phyloP scores from a whole-genome alignment of 2,888 invertebrate species.

The Cheiracanthium punctorium region DNA sequence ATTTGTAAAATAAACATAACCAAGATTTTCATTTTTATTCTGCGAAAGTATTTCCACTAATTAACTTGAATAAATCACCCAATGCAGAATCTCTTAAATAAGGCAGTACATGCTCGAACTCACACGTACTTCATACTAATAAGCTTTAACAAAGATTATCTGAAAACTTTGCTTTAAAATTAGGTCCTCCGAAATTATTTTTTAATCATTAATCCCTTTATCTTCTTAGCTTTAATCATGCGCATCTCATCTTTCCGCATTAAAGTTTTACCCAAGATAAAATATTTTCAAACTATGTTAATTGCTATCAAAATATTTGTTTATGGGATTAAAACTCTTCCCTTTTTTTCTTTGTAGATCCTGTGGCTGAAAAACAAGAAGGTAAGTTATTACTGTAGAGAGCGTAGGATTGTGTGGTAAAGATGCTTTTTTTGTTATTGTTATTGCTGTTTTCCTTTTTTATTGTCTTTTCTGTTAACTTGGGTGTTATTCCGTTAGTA shows the following conservation, averaged over 20 bases:
- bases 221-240: background rate
- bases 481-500: too few species aligned
- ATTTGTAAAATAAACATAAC: too few species aligned
- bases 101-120: too few species aligned
- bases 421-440: too few species aligned
- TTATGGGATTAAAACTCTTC: background rate
- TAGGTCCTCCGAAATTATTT: background rate
- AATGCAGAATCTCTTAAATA: too few species aligned
- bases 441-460: too few species aligned
- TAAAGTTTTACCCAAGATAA: constrained; percentile 3
- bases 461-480: too few species aligned
- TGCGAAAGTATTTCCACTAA: too few species aligned
- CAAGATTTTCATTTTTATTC: too few species aligned
- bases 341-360: constrained; percentile 38
- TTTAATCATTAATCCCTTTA: constrained; percentile 3
- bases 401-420: too few species aligned
- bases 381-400: constrained; percentile 44
- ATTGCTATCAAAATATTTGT: constrained; percentile 31
- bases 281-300: background rate
- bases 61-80: too few species aligned
- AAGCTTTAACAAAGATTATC: background rate
- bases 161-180: background rate
- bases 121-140: background rate
- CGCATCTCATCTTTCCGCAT: background rate
- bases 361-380: constrained; percentile 56